These are phyloP conservation scores for Corydoras sp. DNA, from an alignment of 2,113 vertebrate species.

Conservation along the genomic window DNA sequence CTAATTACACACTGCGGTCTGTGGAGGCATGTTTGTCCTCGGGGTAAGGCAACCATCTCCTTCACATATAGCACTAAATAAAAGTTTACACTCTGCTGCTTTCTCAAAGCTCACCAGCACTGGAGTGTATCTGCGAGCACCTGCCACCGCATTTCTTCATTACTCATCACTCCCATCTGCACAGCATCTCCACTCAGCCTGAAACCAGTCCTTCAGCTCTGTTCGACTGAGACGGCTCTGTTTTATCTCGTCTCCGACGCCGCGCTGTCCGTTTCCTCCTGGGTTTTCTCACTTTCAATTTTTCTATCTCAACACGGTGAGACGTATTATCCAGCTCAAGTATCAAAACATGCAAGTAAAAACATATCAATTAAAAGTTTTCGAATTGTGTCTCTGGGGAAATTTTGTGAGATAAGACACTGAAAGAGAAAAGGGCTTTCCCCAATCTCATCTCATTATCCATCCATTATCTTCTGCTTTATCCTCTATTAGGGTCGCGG, in stretches of 20 bases:
- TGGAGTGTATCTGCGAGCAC: constrained; percentile 1
- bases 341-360: no score
- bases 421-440: no score
- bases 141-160: constrained; percentile 7
- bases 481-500: no score
- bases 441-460: no score
- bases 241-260: neutral
- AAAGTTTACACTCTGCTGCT: constrained; percentile 24
- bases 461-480: no score
- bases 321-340: no score
- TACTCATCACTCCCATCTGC: neutral
- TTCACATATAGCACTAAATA: constrained; percentile 18
- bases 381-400: no score
- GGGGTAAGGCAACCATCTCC: constrained; percentile 17
- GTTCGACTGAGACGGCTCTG: neutral
- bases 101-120: constrained; percentile 13
- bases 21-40: constrained; percentile 18
- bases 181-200: constrained; percentile 8
- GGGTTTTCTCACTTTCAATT: no score
- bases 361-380: no score
- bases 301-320: no score
- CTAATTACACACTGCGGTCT: constrained; percentile 31
- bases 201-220: neutral
- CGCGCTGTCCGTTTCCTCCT: neutral
- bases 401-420: no score